phyloP scores from a whole-genome alignment of 2,113 vertebrate genomes.

The Gavia stellata region DNA sequence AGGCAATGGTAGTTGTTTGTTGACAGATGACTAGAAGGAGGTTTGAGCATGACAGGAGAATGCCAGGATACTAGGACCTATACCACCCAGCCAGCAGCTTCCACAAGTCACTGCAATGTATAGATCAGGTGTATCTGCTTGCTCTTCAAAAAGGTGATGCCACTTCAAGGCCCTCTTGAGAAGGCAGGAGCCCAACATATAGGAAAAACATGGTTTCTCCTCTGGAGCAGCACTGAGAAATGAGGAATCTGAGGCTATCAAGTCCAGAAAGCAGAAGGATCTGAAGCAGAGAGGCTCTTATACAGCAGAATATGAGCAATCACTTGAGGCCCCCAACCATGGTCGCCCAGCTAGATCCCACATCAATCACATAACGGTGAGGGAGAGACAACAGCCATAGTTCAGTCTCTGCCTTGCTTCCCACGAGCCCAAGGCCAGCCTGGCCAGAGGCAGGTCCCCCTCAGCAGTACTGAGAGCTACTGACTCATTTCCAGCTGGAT shows the following conservation, averaged over 20 bases:
- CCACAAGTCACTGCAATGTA: background rate
- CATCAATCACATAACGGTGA: background rate
- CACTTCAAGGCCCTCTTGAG: background rate
- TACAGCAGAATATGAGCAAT: background rate
- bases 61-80: background rate
- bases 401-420: background rate
- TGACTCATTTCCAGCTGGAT: background rate
- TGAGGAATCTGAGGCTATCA: background rate
- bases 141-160: background rate
- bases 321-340: background rate
- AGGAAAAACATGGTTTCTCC: background rate
- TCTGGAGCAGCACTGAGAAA: background rate
- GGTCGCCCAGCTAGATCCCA: background rate
- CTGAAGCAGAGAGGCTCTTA: background rate
- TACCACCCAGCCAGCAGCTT: background rate
- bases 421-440: background rate
- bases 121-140: background rate
- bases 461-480: background rate
- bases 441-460: background rate
- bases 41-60: background rate
- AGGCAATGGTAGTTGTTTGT: background rate
- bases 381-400: background rate
- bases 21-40: conserved; percentile 34
- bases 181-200: background rate
- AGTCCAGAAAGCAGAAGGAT: background rate